Conservation (phyloP, 2,888 invertebrate genomes). For the Endomychus coccineus region DNA sequence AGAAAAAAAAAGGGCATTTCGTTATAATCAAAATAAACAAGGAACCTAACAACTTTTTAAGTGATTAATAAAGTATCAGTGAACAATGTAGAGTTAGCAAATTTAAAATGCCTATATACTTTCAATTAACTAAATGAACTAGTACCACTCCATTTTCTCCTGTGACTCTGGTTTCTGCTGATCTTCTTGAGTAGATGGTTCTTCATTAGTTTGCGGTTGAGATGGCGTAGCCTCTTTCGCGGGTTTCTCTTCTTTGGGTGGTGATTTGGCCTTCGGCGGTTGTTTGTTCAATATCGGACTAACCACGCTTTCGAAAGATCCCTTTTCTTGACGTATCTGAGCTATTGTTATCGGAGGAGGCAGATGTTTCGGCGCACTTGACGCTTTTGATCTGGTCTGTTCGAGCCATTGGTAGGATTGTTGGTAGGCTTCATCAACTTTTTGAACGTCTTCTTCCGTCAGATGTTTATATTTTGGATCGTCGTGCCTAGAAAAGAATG, state of each 20-base stretch:
- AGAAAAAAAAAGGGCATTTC: no score
- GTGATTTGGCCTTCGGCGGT: slow-evolving; percentile 71
- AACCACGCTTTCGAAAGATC: slow-evolving; percentile 55
- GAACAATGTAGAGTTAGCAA: no score
- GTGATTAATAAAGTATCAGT: no score
- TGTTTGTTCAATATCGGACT: slow-evolving; percentile 82
- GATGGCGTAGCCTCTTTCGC: slow-evolving; percentile 22
- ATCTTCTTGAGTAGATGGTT: slow-evolving; percentile 15
- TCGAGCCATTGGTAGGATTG: slow-evolving; percentile 80
- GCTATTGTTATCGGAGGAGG: slow-evolving; percentile 70
- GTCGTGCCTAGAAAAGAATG: slow-evolving; percentile 49
- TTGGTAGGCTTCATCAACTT: slow-evolving; percentile 61
- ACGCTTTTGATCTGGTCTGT: slow-evolving; percentile 59
- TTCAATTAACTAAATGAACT: neutral
- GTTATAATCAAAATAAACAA: no score
- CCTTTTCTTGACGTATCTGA: slow-evolving; percentile 72
- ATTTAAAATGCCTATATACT: slow-evolving; percentile 1
- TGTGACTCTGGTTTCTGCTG: slow-evolving; percentile 18
- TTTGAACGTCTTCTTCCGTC: slow-evolving; percentile 72
- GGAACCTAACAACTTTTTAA: no score
- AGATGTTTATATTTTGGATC: slow-evolving; percentile 74
- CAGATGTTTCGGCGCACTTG: slow-evolving; percentile 58
- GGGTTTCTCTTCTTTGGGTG: slow-evolving; percentile 47
- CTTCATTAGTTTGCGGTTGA: slow-evolving; percentile 12
- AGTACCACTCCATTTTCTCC: slow-evolving; percentile 31